Evolutionary conservation across 2,888 invertebrate genomes (phyloP), one percentile per base, ranked within the genome.

Genomic region (Leptinotarsa haldemani): DNA sequence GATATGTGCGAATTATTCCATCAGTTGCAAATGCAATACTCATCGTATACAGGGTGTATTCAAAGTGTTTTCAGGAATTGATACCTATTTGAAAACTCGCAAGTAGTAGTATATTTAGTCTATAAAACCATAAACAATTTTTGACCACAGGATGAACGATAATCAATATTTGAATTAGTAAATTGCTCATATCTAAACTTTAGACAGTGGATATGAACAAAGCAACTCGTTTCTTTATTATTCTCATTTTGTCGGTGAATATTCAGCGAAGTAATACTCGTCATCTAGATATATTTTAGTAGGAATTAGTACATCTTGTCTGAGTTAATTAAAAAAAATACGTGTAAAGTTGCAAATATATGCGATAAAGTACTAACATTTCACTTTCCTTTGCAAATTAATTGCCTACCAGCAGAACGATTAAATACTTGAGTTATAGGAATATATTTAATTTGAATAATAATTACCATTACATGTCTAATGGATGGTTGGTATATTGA

Each of bases 351-450:
- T 30, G 30, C 30, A 30, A 61, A 61, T 61, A 61, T 61, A 61
- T 61, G 61, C 40, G 1, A 9, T n/a, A 12, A 61, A 40, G n/a
- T 61, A 30, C n/a, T 3, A 40, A 16, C 25, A 18, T 61, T 61
- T 30, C 61, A 40, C 61, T 61, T 61, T 61, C 61, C 1, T 12
- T 12, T 9, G n/a, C 3, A n/a, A 16, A 61, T n/a, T 61, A 30
- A 61, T 61, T 61, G 61, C 40, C 61, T 61, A 61, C 61, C 61
- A 61, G 61, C 61, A 61, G 61, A 61, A 40, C 61, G 7, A 61
- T 61, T 61, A 61, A 61, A 61, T n/a, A n/a, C 30, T 18, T 30
- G 2, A 61, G 16, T 61, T 61, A 61, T 61, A n/a, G 4, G 7
- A 30, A 16, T 1, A 61, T 61, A 30, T 40, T 61, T 1, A 61